Conservation (phyloP, 1,140 invertebrate species). For the Drosophila suzukii region DNA sequence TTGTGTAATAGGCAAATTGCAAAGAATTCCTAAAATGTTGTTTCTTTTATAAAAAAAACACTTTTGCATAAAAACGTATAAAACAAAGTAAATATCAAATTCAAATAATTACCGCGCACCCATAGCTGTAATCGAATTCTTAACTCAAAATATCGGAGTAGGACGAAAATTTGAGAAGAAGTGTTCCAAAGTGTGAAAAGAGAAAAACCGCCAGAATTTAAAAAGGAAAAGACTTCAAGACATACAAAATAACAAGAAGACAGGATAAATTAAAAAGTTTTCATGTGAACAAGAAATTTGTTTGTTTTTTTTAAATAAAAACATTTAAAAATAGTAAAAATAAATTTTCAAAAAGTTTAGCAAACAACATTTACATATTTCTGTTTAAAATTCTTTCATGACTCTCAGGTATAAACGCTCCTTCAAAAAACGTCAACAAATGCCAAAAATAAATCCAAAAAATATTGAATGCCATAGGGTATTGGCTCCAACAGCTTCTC, state of each 20-base stretch:
- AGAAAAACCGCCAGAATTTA: not conserved
- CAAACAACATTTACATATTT: not conserved
- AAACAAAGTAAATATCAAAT: too few species aligned
- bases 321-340: too few species aligned
- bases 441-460: slow-evolving; percentile 33
- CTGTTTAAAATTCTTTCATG: not conserved
- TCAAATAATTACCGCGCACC: not conserved
- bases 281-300: too few species aligned
- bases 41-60: too few species aligned
- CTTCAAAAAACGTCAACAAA: slow-evolving; percentile 19
- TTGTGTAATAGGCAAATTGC: too few species aligned
- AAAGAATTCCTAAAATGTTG: too few species aligned
- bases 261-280: too few species aligned
- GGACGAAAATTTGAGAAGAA: not conserved
- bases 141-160: not conserved
- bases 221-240: not conserved
- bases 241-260: too few species aligned
- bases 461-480: slow-evolving; percentile 4
- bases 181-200: not conserved
- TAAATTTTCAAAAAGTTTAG: too few species aligned
- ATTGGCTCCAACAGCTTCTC: slow-evolving; percentile 15
- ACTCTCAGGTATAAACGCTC: not conserved
- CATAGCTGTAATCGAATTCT: not conserved
- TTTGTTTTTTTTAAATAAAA: too few species aligned
- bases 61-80: too few species aligned